phyloP scores from a whole-genome alignment of 1,140 invertebrate genomes.

The Centruroides vittatus region DNA sequence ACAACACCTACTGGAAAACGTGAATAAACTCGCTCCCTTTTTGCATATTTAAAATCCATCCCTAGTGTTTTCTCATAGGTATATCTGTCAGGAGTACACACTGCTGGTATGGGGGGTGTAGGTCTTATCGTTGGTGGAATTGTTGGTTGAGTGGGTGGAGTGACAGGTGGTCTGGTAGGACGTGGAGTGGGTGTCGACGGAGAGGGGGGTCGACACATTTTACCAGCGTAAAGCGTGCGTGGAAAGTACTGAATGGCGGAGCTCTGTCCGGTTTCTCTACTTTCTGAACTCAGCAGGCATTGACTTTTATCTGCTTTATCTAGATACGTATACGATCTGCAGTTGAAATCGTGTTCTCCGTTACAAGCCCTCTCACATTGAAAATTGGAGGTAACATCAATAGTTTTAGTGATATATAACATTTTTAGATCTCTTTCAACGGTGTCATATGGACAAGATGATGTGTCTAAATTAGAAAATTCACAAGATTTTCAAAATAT shows the following conservation, averaged over 20 bases:
- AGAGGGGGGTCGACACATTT: slow-evolving; percentile 22
- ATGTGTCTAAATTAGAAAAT: slow-evolving; percentile 19
- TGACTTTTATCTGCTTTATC: slow-evolving; percentile 19
- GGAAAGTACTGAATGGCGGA: slow-evolving; percentile 27
- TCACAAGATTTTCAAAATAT: too few species aligned
- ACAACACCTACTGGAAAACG: slow-evolving; percentile 31
- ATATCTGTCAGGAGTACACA: slow-evolving; percentile 18
- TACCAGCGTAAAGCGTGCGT: slow-evolving; percentile 30
- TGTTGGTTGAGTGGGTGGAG: slow-evolving; percentile 2
- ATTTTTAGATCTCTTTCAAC: slow-evolving; percentile 27
- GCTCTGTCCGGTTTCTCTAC: slow-evolving; percentile 25
- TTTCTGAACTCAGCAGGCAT: slow-evolving; percentile 32
- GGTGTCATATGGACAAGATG: slow-evolving; percentile 25
- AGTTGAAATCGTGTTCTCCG: slow-evolving; percentile 34
- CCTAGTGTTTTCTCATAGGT: slow-evolving; percentile 34
- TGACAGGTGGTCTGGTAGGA: background rate
- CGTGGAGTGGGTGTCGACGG: background rate
- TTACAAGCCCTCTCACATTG: slow-evolving; percentile 34
- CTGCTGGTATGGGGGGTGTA: background rate
- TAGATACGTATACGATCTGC: slow-evolving; percentile 35
- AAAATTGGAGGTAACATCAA: slow-evolving; percentile 22
- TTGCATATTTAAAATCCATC: slow-evolving; percentile 14
- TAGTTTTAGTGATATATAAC: slow-evolving; percentile 32
- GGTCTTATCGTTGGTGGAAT: background rate
- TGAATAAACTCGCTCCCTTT: slow-evolving; percentile 25